Percentiles rank a stretch among this genome's conserved stretches.
Evolutionary conservation across 2,113 vertebrate species (phyloP).

Genomic region (Cyphomyrus discorhynchus): DNA sequence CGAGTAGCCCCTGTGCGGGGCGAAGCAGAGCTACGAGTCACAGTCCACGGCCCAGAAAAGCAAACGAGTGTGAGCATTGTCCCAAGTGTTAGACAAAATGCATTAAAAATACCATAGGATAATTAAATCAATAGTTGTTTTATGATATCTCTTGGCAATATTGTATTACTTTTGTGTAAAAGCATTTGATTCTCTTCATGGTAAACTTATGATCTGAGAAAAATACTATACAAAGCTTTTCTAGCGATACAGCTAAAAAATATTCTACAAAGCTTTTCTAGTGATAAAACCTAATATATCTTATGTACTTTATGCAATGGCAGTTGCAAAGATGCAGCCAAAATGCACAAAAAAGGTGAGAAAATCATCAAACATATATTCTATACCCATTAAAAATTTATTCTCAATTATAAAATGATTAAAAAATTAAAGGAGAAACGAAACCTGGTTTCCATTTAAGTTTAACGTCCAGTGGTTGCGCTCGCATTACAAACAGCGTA

Average conservation of each 20-base stretch:
- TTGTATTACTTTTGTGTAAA: background rate
- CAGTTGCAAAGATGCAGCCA: background rate
- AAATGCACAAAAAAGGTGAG: background rate
- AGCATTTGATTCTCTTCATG: background rate
- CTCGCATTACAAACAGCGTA: constrained; percentile 62
- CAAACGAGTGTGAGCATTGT: background rate
- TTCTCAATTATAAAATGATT: constrained; percentile 30
- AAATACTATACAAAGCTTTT: background rate
- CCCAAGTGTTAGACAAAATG: background rate
- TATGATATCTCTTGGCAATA: background rate
- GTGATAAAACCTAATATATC: background rate
- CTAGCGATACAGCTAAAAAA: background rate
- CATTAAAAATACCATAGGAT: background rate
- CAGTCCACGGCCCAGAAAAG: constrained; percentile 21
- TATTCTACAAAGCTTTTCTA: background rate
- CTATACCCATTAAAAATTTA: background rate
- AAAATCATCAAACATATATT: background rate
- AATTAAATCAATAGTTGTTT: background rate
- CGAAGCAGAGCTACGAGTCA: constrained; percentile 29
- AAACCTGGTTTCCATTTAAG: constrained; percentile 17
- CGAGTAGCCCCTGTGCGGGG: constrained; percentile 48
- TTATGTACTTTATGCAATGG: background rate
- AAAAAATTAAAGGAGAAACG: constrained; percentile 10
- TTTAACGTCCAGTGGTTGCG: constrained; percentile 41
- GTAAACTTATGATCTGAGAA: background rate